A percentile compares a stretch with the other conserved stretches of the same genome.
Conservation (phyloP, 2,797 vertebrate genomes). For the Sarcophilus harrisii region DNA sequence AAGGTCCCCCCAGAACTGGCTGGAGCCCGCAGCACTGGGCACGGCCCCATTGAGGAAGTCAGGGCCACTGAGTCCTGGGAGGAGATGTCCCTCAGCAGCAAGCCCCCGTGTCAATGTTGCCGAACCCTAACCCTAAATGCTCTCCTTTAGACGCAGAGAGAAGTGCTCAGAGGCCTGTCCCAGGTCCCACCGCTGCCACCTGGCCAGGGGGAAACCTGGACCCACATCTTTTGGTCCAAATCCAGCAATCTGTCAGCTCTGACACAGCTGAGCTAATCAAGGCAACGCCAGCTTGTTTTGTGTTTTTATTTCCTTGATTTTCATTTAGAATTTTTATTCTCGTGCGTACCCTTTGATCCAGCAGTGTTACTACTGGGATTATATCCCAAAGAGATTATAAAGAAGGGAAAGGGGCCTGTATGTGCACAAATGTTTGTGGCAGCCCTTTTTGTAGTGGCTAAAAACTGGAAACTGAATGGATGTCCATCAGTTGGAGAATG, state of each 20-base stretch:
- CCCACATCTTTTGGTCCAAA: neutral
- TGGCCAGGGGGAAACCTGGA: neutral
- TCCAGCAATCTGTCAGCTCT: neutral
- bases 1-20: neutral
- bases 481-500: too few relatives aligned
- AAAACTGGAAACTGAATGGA: too few relatives aligned
- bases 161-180: neutral
- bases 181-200: neutral
- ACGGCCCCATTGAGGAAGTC: neutral
- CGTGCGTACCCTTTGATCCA: too few relatives aligned
- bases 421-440: too few relatives aligned
- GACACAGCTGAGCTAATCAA: neutral
- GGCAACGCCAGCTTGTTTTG: neutral
- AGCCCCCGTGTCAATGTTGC: too few relatives aligned
- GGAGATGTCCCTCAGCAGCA: neutral
- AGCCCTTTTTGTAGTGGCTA: too few relatives aligned
- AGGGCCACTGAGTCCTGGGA: neutral
- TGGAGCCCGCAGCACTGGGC: neutral
- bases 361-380: too few relatives aligned
- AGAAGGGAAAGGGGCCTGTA: too few relatives aligned
- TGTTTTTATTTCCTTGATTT: constrained; percentile 13
- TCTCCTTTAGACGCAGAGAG: neutral
- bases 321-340: constrained; percentile 23
- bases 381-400: too few relatives aligned
- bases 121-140: too few relatives aligned